Percentiles rank a stretch among this genome's conserved stretches.
These are phyloP conservation scores for Acrocephalus scirpaceus DNA, from an alignment of 2,797 vertebrate genomes.

Conservation along the genomic window DNA sequence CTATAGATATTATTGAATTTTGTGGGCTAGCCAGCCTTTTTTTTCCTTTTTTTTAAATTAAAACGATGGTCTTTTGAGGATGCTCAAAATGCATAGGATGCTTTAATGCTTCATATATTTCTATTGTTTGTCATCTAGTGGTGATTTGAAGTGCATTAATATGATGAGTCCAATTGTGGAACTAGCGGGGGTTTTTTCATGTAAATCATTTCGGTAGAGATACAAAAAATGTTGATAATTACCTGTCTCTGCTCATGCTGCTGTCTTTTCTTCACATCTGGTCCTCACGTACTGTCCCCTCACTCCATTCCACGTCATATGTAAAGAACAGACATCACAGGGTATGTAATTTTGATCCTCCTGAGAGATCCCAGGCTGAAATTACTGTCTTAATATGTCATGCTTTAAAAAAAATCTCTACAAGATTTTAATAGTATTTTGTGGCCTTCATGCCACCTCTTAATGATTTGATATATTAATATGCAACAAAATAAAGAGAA, in stretches of 20 bases:
- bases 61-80: not conserved
- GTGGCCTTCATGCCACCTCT: not conserved
- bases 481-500: not conserved
- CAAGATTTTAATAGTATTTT: not conserved
- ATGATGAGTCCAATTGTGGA: not conserved
- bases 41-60: not conserved
- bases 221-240: not conserved
- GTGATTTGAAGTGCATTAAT: not conserved
- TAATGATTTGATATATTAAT: not conserved
- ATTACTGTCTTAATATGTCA: not conserved
- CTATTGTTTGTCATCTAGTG: not conserved
- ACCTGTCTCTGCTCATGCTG: accelerated
- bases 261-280: not conserved
- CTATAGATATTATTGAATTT: not conserved
- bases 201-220: not conserved
- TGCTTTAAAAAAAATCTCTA: not conserved
- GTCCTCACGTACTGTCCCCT: not conserved
- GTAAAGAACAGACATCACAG: not conserved
- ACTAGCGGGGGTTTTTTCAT: not conserved
- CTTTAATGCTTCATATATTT: not conserved
- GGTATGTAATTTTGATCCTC: not conserved
- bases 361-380: not conserved
- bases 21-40: not conserved
- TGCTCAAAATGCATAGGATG: not conserved
- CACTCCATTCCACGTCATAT: not conserved